Conservation (phyloP, 2,113 vertebrate species). For the Chaetodon auriga region DNA sequence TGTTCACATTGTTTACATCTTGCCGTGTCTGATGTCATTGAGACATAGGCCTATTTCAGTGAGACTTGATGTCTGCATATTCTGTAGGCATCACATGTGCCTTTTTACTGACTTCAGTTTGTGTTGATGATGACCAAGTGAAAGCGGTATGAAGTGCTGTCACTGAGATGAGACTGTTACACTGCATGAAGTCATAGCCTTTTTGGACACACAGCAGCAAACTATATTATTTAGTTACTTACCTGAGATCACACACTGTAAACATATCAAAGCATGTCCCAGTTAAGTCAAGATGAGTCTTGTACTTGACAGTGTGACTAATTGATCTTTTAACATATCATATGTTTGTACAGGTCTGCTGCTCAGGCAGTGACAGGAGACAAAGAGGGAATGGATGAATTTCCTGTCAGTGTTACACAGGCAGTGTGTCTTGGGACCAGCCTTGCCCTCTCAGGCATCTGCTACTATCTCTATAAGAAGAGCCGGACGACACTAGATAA, state of each 20-base stretch:
- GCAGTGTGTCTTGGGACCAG: slow-evolving; percentile 87
- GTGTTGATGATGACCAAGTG: not conserved
- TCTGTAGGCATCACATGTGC: not conserved
- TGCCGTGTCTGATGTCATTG: too few relatives aligned
- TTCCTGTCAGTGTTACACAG: slow-evolving; percentile 75
- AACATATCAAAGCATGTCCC: not conserved
- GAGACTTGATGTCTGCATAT: not conserved
- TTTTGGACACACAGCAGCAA: not conserved
- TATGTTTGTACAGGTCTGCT: slow-evolving; percentile 42
- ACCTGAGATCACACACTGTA: too few relatives aligned
- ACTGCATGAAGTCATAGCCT: not conserved
- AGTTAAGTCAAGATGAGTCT: too few relatives aligned
- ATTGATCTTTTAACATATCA: not conserved
- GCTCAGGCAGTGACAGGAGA: slow-evolving; percentile 12
- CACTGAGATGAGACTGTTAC: not conserved
- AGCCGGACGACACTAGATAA: slow-evolving; percentile 79
- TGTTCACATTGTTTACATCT: not conserved
- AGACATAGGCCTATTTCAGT: not conserved
- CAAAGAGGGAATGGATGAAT: slow-evolving; percentile 78
- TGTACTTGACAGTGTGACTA: not conserved
- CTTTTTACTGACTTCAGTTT: not conserved
- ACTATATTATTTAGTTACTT: too few relatives aligned
- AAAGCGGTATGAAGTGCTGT: not conserved
- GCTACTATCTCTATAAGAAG: slow-evolving; percentile 87
- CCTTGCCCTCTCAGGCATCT: slow-evolving; percentile 86